Percentiles rank a stretch among this genome's conserved stretches.
Conservation (phyloP, 2,888 invertebrate species). For the Lycophotia porphyrea region DNA sequence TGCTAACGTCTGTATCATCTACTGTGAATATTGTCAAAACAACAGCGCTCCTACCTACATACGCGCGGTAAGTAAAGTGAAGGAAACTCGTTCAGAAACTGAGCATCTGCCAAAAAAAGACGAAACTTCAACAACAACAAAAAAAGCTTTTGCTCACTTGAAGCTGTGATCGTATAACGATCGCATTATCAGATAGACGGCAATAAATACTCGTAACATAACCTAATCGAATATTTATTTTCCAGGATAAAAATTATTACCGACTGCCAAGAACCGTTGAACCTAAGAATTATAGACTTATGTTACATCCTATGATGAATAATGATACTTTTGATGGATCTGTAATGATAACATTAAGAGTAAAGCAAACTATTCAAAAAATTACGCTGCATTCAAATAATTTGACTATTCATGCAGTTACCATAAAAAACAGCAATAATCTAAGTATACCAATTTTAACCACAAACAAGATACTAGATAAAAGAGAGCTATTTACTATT, state of each 20-base stretch:
- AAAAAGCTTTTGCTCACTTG: neutral
- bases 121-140: neutral
- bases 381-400: constrained; percentile 92
- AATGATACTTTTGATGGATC: constrained; percentile 90
- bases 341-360: constrained; percentile 85
- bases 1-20: too few relatives aligned
- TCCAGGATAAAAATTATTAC: constrained; percentile 71
- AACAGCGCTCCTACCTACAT: neutral
- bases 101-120: neutral
- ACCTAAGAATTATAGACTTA: constrained; percentile 92
- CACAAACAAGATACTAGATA: constrained; percentile 62
- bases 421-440: constrained; percentile 65
- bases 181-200: neutral
- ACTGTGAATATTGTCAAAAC: neutral
- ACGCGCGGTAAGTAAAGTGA: neutral
- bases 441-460: constrained; percentile 42
- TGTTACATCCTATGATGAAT: constrained; percentile 91
- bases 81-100: neutral
- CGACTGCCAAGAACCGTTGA: constrained; percentile 90
- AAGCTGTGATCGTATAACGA: neutral
- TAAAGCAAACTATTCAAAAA: constrained; percentile 81
- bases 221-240: neutral
- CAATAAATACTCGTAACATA: neutral
- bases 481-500: constrained; percentile 83
- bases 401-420: constrained; percentile 84